A percentile compares a stretch with the other conserved stretches of the same genome.
phyloP scores from a whole-genome alignment of 2,113 vertebrate species.

The Hypanus sabinus region DNA sequence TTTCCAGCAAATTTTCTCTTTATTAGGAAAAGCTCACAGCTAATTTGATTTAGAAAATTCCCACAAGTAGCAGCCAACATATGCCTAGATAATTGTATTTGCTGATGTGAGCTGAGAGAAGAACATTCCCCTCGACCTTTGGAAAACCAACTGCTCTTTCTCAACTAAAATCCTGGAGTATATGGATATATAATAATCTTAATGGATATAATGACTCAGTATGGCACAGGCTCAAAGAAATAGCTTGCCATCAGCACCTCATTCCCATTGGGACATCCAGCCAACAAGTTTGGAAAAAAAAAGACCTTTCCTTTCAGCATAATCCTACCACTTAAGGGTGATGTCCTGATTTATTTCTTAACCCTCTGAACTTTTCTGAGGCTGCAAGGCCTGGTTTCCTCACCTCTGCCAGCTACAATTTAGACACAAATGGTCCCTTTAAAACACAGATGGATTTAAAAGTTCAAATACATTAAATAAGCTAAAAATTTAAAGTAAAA shows the following conservation, averaged over 20 bases:
- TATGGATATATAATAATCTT: not conserved
- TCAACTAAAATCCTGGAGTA: not conserved
- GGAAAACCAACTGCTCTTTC: not conserved
- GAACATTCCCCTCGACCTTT: not conserved
- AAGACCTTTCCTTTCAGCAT: not conserved
- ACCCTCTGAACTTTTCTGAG: not conserved
- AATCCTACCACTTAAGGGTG: not conserved
- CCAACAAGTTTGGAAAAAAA: too few relatives aligned
- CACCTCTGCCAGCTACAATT: not conserved
- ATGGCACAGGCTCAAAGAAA: not conserved
- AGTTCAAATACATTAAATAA: not conserved
- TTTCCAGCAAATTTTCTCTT: not conserved
- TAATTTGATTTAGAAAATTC: not conserved
- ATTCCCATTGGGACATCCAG: too few relatives aligned
- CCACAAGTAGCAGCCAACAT: not conserved
- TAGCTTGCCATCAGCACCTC: not conserved
- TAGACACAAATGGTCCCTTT: not conserved
- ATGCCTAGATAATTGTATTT: not conserved
- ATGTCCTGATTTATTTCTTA: not conserved
- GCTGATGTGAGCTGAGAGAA: not conserved
- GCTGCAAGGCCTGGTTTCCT: not conserved
- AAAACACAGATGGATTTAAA: not conserved
- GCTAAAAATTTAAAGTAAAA: not conserved
- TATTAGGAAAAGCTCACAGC: not conserved
- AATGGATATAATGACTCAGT: not conserved